These are phyloP conservation scores for Pocillopora verrucosa DNA, from an alignment of 64 coral and sea anemone species.

Conservation along the genomic window DNA sequence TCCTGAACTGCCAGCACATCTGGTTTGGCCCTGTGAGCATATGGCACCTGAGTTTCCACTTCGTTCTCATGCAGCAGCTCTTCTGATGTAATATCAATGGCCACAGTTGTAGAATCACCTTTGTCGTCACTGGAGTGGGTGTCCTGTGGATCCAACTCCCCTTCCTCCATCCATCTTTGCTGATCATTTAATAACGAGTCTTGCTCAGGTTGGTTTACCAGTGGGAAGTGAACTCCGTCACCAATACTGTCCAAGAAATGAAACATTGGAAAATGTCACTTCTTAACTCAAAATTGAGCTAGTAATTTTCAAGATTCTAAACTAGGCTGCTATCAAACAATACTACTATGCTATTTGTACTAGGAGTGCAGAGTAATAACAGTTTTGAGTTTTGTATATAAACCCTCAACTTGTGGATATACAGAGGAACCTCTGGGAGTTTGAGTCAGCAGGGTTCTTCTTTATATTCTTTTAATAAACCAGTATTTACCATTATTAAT, in stretches of 20 bases:
- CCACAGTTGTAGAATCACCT: conserved; percentile 31
- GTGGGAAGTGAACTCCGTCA: conserved; percentile 71
- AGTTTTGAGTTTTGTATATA: too few relatives aligned
- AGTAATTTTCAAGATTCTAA: too few relatives aligned
- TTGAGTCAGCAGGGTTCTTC: too few relatives aligned
- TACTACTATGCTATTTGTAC: too few relatives aligned
- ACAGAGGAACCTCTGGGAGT: too few relatives aligned
- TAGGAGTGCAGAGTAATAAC: too few relatives aligned
- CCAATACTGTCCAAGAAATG: conserved; percentile 46
- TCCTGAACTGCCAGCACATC: conserved; percentile 25
- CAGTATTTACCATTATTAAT: too few relatives aligned
- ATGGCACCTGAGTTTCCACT: conserved; percentile 41
- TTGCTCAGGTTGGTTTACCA: conserved; percentile 70
- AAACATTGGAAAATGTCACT: not conserved
- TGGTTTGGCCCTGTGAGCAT: not conserved
- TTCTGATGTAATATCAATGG: conserved; percentile 18
- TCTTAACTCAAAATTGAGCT: too few relatives aligned
- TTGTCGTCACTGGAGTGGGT: conserved; percentile 50
- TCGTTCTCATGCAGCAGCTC: conserved; percentile 58
- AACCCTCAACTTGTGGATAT: too few relatives aligned
- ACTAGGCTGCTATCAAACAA: too few relatives aligned
- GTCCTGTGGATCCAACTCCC: conserved; percentile 53
- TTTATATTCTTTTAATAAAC: too few relatives aligned
- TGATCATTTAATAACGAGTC: conserved; percentile 63
- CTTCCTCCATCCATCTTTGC: conserved; percentile 90